These are phyloP conservation scores for Tillus elongatus DNA, from an alignment of 2,888 invertebrate species.

Conservation along the genomic window DNA sequence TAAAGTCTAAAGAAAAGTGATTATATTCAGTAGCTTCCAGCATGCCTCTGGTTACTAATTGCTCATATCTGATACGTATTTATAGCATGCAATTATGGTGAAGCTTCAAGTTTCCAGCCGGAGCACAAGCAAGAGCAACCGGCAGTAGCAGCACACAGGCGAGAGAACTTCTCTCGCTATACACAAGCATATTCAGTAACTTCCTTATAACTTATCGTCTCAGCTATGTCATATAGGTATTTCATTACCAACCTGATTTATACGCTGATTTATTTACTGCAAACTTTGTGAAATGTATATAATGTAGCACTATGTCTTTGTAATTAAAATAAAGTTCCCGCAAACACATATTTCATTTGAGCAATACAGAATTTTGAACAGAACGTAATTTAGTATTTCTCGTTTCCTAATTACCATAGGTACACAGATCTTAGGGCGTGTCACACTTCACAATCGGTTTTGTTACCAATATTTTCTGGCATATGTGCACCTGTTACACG, in stretches of 20 bases:
- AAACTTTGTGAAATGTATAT: constrained; percentile 31
- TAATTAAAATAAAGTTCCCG: constrained; percentile 28
- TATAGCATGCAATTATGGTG: constrained; percentile 40
- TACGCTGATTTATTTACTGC: constrained; percentile 33
- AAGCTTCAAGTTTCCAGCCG: constrained; percentile 35
- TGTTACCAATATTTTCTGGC: too few species aligned
- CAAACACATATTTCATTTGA: constrained; percentile 2
- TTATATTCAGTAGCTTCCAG: constrained; percentile 6
- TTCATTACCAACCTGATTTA: constrained; percentile 42
- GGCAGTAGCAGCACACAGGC: constrained; percentile 8
- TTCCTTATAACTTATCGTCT: constrained; percentile 33
- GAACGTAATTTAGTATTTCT: too few species aligned
- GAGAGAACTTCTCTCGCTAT: constrained; percentile 16
- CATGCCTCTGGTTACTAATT: constrained; percentile 36
- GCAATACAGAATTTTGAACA: too few species aligned
- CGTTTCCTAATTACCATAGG: too few species aligned
- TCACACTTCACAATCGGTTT: too few species aligned
- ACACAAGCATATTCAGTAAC: constrained; percentile 31
- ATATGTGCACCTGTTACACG: too few species aligned
- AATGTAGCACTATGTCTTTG: constrained; percentile 24
- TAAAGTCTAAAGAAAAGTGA: too few species aligned
- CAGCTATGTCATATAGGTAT: constrained; percentile 40
- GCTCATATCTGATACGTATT: constrained; percentile 42
- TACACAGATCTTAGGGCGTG: too few species aligned
- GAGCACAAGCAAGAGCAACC: not conserved